These are phyloP conservation scores for Temnothorax ravouxi DNA, from an alignment of 2,888 invertebrate genomes.

Conservation along the genomic window DNA sequence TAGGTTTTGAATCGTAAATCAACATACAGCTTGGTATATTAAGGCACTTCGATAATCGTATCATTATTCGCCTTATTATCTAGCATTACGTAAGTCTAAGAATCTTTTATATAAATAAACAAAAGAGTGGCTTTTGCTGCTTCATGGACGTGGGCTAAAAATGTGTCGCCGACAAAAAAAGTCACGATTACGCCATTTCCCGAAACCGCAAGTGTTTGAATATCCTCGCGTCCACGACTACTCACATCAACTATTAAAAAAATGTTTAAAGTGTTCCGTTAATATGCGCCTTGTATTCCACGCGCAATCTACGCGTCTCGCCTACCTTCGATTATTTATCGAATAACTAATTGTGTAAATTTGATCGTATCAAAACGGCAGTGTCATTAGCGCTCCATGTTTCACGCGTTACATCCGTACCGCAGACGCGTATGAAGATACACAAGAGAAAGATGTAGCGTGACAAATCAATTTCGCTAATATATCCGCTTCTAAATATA, in stretches of 20 bases:
- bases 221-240: not conserved
- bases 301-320: conserved; percentile 6
- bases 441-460: not conserved
- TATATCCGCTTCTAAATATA: not conserved
- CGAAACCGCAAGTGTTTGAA: conserved; percentile 30
- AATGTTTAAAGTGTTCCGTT: conserved; percentile 17
- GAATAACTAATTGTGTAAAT: conserved; percentile 41
- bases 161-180: conserved; percentile 1
- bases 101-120: conserved; percentile 19
- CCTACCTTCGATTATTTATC: conserved; percentile 48
- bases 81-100: conserved; percentile 16
- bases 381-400: not conserved
- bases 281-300: conserved; percentile 27
- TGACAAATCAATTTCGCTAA: conserved; percentile 28
- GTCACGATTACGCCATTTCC: conserved; percentile 19
- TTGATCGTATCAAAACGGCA: conserved; percentile 22
- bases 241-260: conserved; percentile 18
- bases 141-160: not conserved
- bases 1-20: conserved; percentile 27
- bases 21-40: conserved; percentile 1
- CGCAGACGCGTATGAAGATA: not conserved
- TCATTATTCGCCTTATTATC: conserved; percentile 9
- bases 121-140: not conserved
- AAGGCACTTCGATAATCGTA: conserved; percentile 27
- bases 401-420: not conserved